Evolutionary conservation across 2,113 vertebrate genomes (phyloP), one percentile per base, ranked within the genome.

Genomic region (Plecotus auritus): DNA sequence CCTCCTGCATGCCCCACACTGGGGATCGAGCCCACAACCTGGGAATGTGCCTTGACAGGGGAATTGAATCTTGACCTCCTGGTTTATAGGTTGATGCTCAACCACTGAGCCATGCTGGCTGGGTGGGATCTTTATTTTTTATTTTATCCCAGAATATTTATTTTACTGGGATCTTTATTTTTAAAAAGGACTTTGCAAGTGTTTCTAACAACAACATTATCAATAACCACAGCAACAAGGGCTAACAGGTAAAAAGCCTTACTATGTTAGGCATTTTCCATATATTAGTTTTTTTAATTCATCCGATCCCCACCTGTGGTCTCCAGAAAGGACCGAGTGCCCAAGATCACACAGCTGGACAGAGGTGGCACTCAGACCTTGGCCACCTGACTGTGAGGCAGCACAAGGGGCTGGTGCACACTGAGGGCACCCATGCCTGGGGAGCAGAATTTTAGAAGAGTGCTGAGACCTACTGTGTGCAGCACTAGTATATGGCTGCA

Each of bases 41-140:
- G 54, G 20, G 54, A 20, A 22, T 56, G 54, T 20, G 20, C 54
- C 20, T 18, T 20, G 20, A 56, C 20, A 8, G 18, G 54, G 54
- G 20, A 56, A 56, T 56, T 56, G 54, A 56, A 56, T 56, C 54
- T 20, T 56, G 54, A 56, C 54, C 20, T 20, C 20, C 54, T 56
- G 54, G 54, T 56, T 56, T 20, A 56, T 22, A 56, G 20, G 7
- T 22, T 20, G 54, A 56, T 56, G 54, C 54, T 56, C 54, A 56
- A 20, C 54, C 54, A 56, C 54, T 56, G 18, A 22, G 20, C 54
- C 18, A 56, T 56, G 54, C 54, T 22, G 54, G 18, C 54, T 56
- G 54, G 51, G 51, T 45, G 66, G 37, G 37, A 30, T 70, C 40
- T 84, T 59, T 40, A 20, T 85, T 86, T 97, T 88, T 30, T 18